Evolutionary conservation across 2,797 vertebrate species (phyloP).

Genomic region (Phataginus tricuspis): DNA sequence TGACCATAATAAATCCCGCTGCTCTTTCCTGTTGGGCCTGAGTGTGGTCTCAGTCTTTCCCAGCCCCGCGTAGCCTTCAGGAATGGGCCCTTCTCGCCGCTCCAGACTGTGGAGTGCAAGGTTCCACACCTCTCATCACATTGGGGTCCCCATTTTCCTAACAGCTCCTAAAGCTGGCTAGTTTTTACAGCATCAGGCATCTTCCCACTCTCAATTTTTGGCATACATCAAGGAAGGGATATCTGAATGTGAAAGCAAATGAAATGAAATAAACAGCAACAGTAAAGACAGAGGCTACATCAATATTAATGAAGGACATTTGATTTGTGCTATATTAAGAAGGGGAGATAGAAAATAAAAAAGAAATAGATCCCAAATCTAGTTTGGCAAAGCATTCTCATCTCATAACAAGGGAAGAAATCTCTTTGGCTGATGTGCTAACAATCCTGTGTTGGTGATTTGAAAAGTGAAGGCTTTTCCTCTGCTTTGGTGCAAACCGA

Average conservation of each 20-base stretch:
- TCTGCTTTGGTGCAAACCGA: neutral
- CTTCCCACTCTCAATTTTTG: neutral
- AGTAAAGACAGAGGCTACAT: neutral
- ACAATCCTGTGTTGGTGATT: neutral
- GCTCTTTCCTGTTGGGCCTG: neutral
- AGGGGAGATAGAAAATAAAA: neutral
- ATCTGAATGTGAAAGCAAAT: conserved; percentile 2
- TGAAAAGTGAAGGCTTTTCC: neutral
- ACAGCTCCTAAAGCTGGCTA: neutral
- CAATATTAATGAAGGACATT: conserved; percentile 45
- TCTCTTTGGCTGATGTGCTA: neutral
- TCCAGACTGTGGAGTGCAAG: neutral
- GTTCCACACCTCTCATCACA: neutral
- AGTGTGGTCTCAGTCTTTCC: neutral
- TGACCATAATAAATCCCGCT: neutral
- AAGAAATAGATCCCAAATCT: neutral
- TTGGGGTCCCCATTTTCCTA: neutral
- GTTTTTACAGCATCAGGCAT: neutral
- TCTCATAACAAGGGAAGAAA: neutral
- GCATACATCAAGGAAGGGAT: neutral
- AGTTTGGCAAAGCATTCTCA: neutral
- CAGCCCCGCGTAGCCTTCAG: neutral
- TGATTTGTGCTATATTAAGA: conserved; percentile 48
- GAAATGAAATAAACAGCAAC: neutral
- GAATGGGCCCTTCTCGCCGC: neutral